These are phyloP conservation scores for Siphamia tubifer DNA, from an alignment of 2,113 vertebrate species.

Conservation along the genomic window DNA sequence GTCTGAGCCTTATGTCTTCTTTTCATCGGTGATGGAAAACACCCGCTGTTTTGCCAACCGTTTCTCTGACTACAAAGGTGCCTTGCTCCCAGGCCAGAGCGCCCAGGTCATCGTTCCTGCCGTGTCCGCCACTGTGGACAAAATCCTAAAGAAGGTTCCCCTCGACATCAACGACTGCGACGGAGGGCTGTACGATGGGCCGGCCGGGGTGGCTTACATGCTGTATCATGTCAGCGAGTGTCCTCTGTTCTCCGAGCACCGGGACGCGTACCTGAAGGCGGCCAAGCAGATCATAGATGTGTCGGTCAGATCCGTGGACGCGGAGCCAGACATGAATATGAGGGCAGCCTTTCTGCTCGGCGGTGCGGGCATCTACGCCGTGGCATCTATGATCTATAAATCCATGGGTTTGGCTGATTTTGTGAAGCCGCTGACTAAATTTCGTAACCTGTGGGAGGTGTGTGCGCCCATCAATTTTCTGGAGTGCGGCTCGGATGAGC, in stretches of 20 bases:
- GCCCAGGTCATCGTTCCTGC: conserved; percentile 75
- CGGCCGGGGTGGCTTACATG: conserved; percentile 89
- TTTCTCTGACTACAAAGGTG: conserved; percentile 87
- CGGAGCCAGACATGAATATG: conserved; percentile 84
- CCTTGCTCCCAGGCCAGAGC: conserved; percentile 78
- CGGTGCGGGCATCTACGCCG: conserved; percentile 85
- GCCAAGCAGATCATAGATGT: conserved; percentile 86
- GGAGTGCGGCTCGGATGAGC: conserved; percentile 90
- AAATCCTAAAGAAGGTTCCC: conserved; percentile 82
- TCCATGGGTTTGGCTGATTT: conserved; percentile 83
- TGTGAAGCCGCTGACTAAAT: conserved; percentile 82
- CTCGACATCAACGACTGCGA: conserved; percentile 70
- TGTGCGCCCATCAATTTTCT: conserved; percentile 85
- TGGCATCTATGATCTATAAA: conserved; percentile 85
- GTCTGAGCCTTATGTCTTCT: neutral
- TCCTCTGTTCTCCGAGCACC: conserved; percentile 80
- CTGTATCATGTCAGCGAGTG: conserved; percentile 87
- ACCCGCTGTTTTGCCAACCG: conserved; percentile 87
- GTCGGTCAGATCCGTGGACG: conserved; percentile 81
- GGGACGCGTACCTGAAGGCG: conserved; percentile 81
- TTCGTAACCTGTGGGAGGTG: conserved; percentile 83
- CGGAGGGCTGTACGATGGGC: conserved; percentile 86
- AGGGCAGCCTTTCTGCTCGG: conserved; percentile 87
- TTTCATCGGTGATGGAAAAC: conserved; percentile 80
- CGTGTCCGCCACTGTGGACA: conserved; percentile 82